phyloP scores from a whole-genome alignment of 2,113 vertebrate genomes.

The Oryzias woworae region DNA sequence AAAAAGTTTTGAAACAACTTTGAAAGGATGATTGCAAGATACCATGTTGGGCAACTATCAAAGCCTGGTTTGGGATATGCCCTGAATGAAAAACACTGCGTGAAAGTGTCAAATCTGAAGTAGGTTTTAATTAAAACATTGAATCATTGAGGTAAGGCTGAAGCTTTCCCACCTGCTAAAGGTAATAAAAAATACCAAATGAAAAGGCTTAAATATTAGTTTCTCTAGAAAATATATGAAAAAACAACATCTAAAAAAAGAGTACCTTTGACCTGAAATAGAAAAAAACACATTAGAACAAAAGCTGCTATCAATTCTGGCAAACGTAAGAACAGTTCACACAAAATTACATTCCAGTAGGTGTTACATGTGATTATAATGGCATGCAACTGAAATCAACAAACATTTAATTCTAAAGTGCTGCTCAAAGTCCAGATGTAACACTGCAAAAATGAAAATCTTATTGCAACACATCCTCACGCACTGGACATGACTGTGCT shows the following conservation, averaged over 20 bases:
- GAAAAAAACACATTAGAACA: too few species aligned
- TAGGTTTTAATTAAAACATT: conserved; percentile 11
- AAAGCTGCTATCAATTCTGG: too few species aligned
- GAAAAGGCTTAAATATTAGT: too few species aligned
- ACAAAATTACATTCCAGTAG: too few species aligned
- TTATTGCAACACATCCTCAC: neutral
- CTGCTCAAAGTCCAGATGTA: conserved; percentile 1
- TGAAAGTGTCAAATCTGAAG: conserved; percentile 1
- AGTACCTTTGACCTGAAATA: too few species aligned
- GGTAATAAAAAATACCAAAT: too few species aligned
- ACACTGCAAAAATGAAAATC: neutral
- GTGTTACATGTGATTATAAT: neutral
- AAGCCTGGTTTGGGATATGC: conserved; percentile 3
- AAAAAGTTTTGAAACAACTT: conserved; percentile 23
- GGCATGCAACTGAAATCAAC: neutral
- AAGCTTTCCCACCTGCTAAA: too few species aligned
- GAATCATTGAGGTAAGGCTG: neutral
- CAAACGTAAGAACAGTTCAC: too few species aligned
- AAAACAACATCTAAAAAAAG: too few species aligned
- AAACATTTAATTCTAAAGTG: neutral
- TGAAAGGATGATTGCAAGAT: neutral
- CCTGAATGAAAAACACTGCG: neutral
- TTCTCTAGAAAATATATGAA: too few species aligned
- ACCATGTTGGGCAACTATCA: conserved; percentile 5
- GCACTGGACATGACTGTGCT: neutral